Evolutionary conservation across 2,113 vertebrate genomes (phyloP).

Genomic region (Brachyhypopomus occidentalis): DNA sequence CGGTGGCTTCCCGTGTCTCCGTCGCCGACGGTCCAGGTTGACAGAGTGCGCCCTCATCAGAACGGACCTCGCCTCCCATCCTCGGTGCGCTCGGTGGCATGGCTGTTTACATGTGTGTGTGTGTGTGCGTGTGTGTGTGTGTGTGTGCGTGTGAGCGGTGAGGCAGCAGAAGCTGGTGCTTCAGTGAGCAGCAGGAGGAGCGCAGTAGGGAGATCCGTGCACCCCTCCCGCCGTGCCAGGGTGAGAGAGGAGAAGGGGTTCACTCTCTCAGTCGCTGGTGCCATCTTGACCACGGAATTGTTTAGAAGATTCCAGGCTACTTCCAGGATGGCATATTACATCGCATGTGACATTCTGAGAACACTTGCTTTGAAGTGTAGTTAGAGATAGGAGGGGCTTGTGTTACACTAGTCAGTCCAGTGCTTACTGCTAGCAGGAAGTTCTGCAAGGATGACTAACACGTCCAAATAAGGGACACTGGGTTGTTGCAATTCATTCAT

Average conservation of each 20-base stretch:
- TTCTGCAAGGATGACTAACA: neutral
- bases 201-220: slow-evolving; percentile 13
- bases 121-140: too few relatives aligned
- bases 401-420: too few relatives aligned
- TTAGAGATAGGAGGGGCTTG: neutral
- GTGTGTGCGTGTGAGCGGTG: neutral
- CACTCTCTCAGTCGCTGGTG: neutral
- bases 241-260: neutral
- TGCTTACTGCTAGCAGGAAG: too few relatives aligned
- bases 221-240: neutral
- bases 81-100: neutral
- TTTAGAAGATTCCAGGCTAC: too few relatives aligned
- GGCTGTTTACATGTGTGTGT: neutral
- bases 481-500: neutral
- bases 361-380: neutral
- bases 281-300: neutral
- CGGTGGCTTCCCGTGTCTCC: neutral
- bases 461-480: neutral
- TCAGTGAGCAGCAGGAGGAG: slow-evolving; percentile 39
- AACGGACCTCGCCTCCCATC: too few relatives aligned
- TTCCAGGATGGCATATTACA: neutral
- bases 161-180: neutral
- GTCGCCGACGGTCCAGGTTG: slow-evolving; percentile 21
- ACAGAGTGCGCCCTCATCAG: too few relatives aligned
- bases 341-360: neutral